Evolutionary conservation across 2,797 vertebrate genomes (phyloP).

Genomic region (Xenopus petersii): DNA sequence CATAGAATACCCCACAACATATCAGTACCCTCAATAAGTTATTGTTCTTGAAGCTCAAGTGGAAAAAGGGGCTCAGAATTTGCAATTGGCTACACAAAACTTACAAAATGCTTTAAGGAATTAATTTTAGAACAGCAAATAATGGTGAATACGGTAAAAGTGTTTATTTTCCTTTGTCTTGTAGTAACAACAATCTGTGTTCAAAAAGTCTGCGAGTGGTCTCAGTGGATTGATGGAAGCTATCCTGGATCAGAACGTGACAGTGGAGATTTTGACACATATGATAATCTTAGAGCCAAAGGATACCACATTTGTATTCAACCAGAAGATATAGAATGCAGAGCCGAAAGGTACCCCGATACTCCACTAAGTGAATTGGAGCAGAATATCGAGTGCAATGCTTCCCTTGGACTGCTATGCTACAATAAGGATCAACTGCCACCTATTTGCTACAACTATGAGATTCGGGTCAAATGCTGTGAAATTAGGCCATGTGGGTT

Average conservation of each 20-base stretch:
- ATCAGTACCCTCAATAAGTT: too few species aligned
- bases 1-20: too few species aligned
- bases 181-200: conserved; percentile 52
- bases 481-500: conserved; percentile 50
- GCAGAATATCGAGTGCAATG: conserved; percentile 67
- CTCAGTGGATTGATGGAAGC: conserved; percentile 66
- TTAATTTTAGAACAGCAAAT: too few species aligned
- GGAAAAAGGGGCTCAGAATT: too few species aligned
- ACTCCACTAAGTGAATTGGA: conserved; percentile 50
- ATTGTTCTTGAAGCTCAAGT: too few species aligned
- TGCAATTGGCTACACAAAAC: too few species aligned
- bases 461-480: conserved; percentile 74
- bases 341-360: conserved; percentile 53
- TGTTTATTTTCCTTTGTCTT: too few species aligned
- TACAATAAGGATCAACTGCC: conserved; percentile 63
- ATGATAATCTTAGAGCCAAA: conserved; percentile 60
- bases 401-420: conserved; percentile 66
- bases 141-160: too few species aligned
- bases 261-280: conserved; percentile 71
- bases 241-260: conserved; percentile 50
- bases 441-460: conserved; percentile 68
- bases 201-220: conserved; percentile 68
- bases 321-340: conserved; percentile 68
- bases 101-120: too few species aligned
- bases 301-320: conserved; percentile 59